phyloP scores from a whole-genome alignment of 2,888 invertebrate species.

The Mayetiola destructor region DNA sequence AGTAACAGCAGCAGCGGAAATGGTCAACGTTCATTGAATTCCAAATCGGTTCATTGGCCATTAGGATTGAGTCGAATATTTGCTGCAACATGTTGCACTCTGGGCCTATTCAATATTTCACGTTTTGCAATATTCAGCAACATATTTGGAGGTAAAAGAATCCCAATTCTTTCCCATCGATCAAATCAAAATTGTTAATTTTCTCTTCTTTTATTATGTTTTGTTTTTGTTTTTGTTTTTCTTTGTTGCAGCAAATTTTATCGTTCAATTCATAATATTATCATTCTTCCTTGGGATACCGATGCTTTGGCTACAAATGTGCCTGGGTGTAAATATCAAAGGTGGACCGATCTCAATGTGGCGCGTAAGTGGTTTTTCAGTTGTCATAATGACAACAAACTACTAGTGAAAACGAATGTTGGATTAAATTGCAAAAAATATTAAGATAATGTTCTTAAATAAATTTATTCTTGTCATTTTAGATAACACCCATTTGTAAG shows the following conservation, averaged over 20 bases:
- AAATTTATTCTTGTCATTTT: no score
- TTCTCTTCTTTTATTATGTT: neutral
- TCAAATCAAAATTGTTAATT: neutral
- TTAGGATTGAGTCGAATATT: slow-evolving; percentile 62
- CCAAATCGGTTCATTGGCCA: slow-evolving; percentile 38
- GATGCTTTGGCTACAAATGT: slow-evolving; percentile 67
- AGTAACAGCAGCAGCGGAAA: neutral
- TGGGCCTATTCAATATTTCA: slow-evolving; percentile 78
- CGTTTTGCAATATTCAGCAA: slow-evolving; percentile 74
- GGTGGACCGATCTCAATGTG: slow-evolving; percentile 85
- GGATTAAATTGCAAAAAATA: no score
- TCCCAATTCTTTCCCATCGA: slow-evolving; percentile 1
- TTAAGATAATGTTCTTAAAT: no score
- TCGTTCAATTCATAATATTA: slow-evolving; percentile 73
- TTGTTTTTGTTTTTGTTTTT: neutral
- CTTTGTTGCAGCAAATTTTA: slow-evolving; percentile 59
- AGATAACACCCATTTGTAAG: slow-evolving; percentile 82
- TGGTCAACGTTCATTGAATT: neutral
- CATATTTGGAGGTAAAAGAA: slow-evolving; percentile 71
- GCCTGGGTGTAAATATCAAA: slow-evolving; percentile 69
- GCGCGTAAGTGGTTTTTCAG: slow-evolving; percentile 79
- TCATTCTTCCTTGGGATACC: slow-evolving; percentile 73
- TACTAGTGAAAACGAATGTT: no score
- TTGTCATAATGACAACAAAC: no score
- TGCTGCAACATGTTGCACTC: slow-evolving; percentile 69